phyloP scores from a whole-genome alignment of 2,888 invertebrate species.

The Nudaria mundana region DNA sequence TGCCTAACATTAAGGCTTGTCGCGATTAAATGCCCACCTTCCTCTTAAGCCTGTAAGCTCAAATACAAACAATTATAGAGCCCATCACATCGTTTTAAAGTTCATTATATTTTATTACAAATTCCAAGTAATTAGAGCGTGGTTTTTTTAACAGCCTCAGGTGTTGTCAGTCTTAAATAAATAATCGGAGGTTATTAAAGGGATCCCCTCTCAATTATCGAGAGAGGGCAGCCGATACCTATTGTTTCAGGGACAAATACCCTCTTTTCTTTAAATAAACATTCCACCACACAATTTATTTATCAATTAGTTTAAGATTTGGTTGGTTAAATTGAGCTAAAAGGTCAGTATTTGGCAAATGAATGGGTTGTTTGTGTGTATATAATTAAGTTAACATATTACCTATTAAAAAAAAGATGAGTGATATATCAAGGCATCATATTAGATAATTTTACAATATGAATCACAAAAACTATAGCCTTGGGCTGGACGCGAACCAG shows the following conservation, averaged over 20 bases:
- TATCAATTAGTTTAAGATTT: conserved; percentile 21
- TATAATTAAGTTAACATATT: no score
- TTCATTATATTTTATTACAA: no score
- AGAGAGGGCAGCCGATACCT: conserved; percentile 33
- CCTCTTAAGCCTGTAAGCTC: background rate
- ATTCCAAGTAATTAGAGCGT: conserved; percentile 49
- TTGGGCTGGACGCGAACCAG: no score
- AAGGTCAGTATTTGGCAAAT: conserved; percentile 3
- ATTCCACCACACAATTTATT: conserved; percentile 26
- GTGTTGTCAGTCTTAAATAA: conserved; percentile 71
- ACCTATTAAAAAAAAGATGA: background rate
- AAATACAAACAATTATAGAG: conserved; percentile 20
- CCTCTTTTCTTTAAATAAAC: conserved; percentile 34
- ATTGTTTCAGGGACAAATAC: conserved; percentile 46
- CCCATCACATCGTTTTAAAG: no score
- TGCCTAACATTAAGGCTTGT: background rate
- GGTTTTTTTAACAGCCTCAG: conserved; percentile 61
- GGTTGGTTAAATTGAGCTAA: conserved; percentile 1
- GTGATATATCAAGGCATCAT: background rate
- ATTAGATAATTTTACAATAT: no score
- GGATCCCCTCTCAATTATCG: conserved; percentile 63
- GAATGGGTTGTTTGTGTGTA: no score
- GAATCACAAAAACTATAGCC: no score
- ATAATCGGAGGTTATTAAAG: conserved; percentile 70
- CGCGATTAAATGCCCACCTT: background rate